Evolutionary conservation across 1,140 invertebrate genomes (phyloP).

Genomic region (Stegodyphus mimosarum): DNA sequence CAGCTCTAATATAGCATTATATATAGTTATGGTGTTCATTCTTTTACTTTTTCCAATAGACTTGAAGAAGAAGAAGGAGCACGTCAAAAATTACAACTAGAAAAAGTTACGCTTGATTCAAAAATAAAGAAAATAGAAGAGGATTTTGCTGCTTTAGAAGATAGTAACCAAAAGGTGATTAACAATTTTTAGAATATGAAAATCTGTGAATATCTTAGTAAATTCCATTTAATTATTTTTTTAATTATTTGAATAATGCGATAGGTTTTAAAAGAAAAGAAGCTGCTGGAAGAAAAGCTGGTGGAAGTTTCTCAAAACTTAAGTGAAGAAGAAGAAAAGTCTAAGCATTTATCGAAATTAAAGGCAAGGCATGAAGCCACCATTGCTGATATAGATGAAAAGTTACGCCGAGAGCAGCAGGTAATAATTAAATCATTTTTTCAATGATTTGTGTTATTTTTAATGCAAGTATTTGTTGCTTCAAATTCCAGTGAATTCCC

Average conservation of each 20-base stretch:
- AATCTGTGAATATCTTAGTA: too few species aligned
- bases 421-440: conserved; percentile 35
- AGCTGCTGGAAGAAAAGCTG: conserved; percentile 88
- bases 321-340: conserved; percentile 97
- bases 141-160: conserved; percentile 83
- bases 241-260: background rate
- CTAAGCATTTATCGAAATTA: conserved; percentile 93
- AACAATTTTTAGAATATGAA: background rate
- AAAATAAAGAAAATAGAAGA: conserved; percentile 97
- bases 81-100: conserved; percentile 96
- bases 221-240: background rate
- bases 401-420: conserved; percentile 86
- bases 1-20: too few species aligned
- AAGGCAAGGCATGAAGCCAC: conserved; percentile 95
- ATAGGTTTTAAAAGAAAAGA: conserved; percentile 91
- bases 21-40: too few species aligned
- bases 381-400: conserved; percentile 94
- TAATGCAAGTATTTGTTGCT: too few species aligned
- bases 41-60: conserved; percentile 34
- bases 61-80: conserved; percentile 97
- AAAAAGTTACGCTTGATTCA: conserved; percentile 93
- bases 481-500: too few species aligned
- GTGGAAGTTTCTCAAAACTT: conserved; percentile 90
- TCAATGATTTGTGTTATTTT: background rate
- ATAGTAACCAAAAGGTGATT: conserved; percentile 69